Base-by-base conservation (phyloP, 1,140 invertebrate species). In the Achatina immaculata region DNA sequence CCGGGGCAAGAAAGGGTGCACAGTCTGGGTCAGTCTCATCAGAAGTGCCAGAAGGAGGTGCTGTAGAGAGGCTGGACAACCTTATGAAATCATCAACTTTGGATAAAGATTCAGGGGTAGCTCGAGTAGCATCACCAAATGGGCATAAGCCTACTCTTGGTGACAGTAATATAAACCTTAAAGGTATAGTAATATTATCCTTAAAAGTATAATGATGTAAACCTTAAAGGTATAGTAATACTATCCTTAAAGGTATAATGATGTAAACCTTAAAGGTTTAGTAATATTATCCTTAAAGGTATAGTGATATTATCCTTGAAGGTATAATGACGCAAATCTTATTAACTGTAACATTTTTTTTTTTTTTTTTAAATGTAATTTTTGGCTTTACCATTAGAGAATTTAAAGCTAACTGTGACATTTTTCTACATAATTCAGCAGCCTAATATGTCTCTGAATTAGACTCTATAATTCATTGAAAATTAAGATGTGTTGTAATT, bases 41-140 rank as follows among this genome's bases (percentile, higher is more conserved):
- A 21, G 83, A 82, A 24, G 68, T 65, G 16, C 42, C 85, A 34
- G 79, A 72, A 51, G 77, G 45, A 58, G 42, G 55, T 21, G 90
- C 91, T 21, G 92, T 94, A 83, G 93, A 94, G 83, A 91, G 94
- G 31, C 88, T 94, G 34, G 94, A 94, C 85, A 92, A 92, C 65
- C 90, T 95, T 19, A 92, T 94, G 21, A 94, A 94, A 85, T 88
- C 72, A 31, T 36, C 65, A 31, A 68, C 78, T 28, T 48, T 80
- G 31, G 78, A 80, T 34, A 80, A 79, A 45, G 79, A 45, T 36
- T 58, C 16, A 24, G 65, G 31, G 31, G 71, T 42, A 31, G 21
- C n/a, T n/a, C 43, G 31, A 24, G 71, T 42, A 31, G 21, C n/a
- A 4, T 38, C 38, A 2, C 31, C 55, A 38, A 16, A 42, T 36